phyloP scores from a whole-genome alignment of 1,140 invertebrate species.

The Rhagoletis zephyria region DNA sequence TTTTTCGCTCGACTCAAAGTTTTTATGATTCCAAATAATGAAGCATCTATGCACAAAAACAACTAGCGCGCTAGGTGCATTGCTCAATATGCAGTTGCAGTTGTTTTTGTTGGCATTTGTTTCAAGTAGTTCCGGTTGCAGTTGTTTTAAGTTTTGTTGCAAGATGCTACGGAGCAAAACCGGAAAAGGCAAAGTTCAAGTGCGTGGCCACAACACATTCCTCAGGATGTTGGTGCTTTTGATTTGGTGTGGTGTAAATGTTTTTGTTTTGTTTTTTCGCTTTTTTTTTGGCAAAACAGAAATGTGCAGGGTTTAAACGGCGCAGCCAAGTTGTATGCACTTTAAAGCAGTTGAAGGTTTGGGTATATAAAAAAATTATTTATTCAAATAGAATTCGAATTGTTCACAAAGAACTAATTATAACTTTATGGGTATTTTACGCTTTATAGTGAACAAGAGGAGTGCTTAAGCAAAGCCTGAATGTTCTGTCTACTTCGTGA shows the following conservation, averaged over 20 bases:
- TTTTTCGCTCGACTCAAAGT: slow-evolving; percentile 27
- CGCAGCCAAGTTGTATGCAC: background rate
- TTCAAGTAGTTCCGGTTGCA: background rate
- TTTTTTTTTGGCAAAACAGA: background rate
- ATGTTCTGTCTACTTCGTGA: too few relatives aligned
- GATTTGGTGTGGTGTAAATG: background rate
- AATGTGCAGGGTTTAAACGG: background rate
- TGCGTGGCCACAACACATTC: background rate
- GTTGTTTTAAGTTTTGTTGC: slow-evolving; percentile 23
- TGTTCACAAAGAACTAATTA: too few relatives aligned
- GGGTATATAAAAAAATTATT: too few relatives aligned
- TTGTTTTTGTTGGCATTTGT: background rate
- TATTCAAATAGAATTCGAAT: too few relatives aligned
- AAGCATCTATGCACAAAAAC: background rate
- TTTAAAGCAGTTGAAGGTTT: background rate
- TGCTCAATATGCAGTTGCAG: background rate
- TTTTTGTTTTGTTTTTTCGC: slow-evolving; percentile 2
- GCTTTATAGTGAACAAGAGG: too few relatives aligned
- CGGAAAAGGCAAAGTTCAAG: slow-evolving; percentile 26
- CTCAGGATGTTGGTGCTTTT: background rate
- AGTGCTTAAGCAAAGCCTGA: too few relatives aligned
- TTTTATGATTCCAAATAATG: slow-evolving; percentile 43
- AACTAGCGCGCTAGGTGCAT: background rate
- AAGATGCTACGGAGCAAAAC: background rate
- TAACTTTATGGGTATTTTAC: too few relatives aligned